Conservation (phyloP, 2,113 vertebrate species). For the Leiothrix lutea region DNA sequence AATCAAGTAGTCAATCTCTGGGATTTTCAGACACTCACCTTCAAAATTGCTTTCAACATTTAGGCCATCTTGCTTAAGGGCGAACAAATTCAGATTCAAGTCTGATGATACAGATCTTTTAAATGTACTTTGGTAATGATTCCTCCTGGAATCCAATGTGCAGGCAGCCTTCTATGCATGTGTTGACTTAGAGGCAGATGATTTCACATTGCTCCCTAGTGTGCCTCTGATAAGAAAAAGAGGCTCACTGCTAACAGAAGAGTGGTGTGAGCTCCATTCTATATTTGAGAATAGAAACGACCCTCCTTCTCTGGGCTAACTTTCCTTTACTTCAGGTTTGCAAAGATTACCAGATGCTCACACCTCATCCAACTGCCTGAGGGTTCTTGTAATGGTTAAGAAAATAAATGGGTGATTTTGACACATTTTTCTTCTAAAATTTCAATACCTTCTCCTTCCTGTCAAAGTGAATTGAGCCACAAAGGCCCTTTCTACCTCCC, state of each 20-base stretch:
- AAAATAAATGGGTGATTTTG: background rate
- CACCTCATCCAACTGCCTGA: background rate
- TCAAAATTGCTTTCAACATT: slow-evolving; percentile 17
- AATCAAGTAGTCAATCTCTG: background rate
- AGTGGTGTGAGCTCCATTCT: background rate
- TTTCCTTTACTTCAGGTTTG: background rate
- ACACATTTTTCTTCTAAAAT: background rate
- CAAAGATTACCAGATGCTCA: background rate
- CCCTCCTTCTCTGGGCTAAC: background rate
- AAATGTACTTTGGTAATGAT: background rate
- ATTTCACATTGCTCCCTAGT: background rate
- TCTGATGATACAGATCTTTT: background rate
- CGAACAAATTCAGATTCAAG: slow-evolving; percentile 7
- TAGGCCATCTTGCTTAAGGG: background rate
- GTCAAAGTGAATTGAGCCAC: background rate
- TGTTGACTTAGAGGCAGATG: background rate
- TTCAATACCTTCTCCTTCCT: background rate
- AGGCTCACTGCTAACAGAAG: background rate
- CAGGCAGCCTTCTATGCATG: background rate
- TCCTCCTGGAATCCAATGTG: background rate
- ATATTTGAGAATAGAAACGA: rapidly evolving
- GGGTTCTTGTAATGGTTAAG: background rate
- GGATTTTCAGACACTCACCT: slow-evolving; percentile 9
- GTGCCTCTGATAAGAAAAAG: background rate
- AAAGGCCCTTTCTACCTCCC: background rate